Evolutionary conservation across 1,140 invertebrate species (phyloP).

Genomic region (Lysiphlebus fabarum): DNA sequence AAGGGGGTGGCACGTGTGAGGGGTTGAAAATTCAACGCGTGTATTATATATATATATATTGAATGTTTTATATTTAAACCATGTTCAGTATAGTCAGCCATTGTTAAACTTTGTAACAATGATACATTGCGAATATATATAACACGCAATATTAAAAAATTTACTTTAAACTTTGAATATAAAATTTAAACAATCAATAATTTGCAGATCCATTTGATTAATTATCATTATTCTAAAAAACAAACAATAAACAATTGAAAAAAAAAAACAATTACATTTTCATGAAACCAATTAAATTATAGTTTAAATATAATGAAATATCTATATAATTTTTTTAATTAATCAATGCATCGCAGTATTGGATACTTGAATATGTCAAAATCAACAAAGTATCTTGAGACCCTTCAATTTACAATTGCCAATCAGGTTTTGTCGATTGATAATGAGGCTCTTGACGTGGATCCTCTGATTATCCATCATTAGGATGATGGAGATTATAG

Average conservation of each 20-base stretch:
- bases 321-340: too few species aligned
- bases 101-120: slow-evolving; percentile 36
- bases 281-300: too few species aligned
- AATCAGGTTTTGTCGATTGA: slow-evolving; percentile 21
- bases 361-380: slow-evolving; percentile 10
- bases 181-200: too few species aligned
- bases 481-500: slow-evolving; percentile 7
- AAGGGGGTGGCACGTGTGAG: slow-evolving; percentile 46
- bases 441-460: slow-evolving; percentile 20
- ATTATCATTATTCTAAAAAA: too few species aligned
- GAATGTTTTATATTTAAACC: slow-evolving; percentile 16
- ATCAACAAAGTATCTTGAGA: slow-evolving; percentile 2
- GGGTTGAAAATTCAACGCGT: slow-evolving; percentile 30
- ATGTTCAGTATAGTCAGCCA: slow-evolving; percentile 31
- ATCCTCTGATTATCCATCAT: slow-evolving; percentile 16
- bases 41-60: slow-evolving; percentile 21
- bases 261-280: too few species aligned
- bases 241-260: too few species aligned
- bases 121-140: too few species aligned
- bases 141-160: too few species aligned
- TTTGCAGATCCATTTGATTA: too few species aligned
- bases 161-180: too few species aligned
- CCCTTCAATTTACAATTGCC: slow-evolving; percentile 22
- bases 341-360: slow-evolving; percentile 4
- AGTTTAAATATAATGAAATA: too few species aligned